A percentile compares a stretch with the other conserved stretches of the same genome.
phyloP scores from a whole-genome alignment of 2,888 invertebrate species.

The Theodoxus fluviatilis region DNA sequence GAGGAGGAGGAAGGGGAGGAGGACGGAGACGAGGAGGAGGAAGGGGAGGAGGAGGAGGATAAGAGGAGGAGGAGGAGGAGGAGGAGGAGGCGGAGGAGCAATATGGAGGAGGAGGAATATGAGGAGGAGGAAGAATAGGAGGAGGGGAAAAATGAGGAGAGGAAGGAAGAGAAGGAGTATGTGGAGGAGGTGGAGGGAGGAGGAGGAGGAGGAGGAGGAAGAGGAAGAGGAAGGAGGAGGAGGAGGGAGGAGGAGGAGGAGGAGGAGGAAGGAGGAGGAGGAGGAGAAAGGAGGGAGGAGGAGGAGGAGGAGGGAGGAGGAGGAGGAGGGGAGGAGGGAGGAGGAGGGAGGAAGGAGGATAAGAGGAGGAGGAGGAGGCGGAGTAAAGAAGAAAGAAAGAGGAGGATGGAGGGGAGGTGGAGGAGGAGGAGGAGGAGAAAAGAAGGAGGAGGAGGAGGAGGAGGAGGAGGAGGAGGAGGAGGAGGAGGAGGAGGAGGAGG shows the following conservation, averaged over 20 bases:
- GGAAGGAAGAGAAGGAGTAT: not conserved
- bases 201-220: not conserved
- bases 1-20: not conserved
- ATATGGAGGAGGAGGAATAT: not conserved
- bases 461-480: not conserved
- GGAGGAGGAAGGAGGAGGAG: not conserved
- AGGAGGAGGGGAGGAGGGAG: not conserved
- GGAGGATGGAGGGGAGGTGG: not conserved
- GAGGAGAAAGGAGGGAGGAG: not conserved
- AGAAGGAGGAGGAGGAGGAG: not conserved
- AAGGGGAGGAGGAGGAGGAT: not conserved
- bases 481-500: not conserved
- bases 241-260: not conserved
- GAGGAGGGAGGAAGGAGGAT: not conserved
- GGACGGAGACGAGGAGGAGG: not conserved
- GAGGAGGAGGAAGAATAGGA: not conserved
- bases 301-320: not conserved
- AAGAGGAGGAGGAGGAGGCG: not conserved
- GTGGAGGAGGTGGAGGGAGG: not conserved
- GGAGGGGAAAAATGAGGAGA: not conserved
- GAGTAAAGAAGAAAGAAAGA: not conserved
- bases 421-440: not conserved
- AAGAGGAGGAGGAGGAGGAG: not conserved
- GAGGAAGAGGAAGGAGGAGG: not conserved
- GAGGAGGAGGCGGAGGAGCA: not conserved